These are phyloP conservation scores for Epinotia demarniana DNA, from an alignment of 2,888 invertebrate genomes.

Conservation along the genomic window DNA sequence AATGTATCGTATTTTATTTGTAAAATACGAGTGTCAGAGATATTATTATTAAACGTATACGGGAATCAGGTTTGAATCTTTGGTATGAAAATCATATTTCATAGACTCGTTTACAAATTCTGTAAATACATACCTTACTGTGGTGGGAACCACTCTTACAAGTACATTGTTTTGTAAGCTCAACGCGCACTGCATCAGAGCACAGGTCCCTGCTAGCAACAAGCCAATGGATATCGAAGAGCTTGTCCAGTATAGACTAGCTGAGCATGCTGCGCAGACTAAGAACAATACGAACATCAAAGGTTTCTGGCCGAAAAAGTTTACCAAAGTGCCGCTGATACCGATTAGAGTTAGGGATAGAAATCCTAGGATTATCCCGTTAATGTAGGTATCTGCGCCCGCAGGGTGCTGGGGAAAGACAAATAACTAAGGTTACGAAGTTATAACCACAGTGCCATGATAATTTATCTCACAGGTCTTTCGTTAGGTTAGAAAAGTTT, in stretches of 20 bases:
- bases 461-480: background rate
- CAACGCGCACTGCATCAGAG: conserved; percentile 60
- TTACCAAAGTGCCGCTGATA: conserved; percentile 55
- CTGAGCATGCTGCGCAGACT: conserved; percentile 55
- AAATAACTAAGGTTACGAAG: background rate
- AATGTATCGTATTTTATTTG: too few species aligned
- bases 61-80: too few species aligned
- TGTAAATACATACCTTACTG: conserved; percentile 57
- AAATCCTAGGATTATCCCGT: conserved; percentile 59
- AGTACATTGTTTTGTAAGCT: conserved; percentile 60
- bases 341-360: conserved; percentile 56
- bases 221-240: conserved; percentile 61
- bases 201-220: conserved; percentile 60
- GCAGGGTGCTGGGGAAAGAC: conserved; percentile 55
- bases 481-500: background rate
- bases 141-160: conserved; percentile 65
- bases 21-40: too few species aligned
- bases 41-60: too few species aligned
- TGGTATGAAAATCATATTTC: too few species aligned
- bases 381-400: conserved; percentile 62
- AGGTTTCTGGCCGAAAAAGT: conserved; percentile 57
- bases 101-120: background rate
- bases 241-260: conserved; percentile 60
- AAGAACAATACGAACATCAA: conserved; percentile 56
- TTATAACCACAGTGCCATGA: background rate